phyloP scores from a whole-genome alignment of 2,888 invertebrate genomes.

The Diarsia mendica region DNA sequence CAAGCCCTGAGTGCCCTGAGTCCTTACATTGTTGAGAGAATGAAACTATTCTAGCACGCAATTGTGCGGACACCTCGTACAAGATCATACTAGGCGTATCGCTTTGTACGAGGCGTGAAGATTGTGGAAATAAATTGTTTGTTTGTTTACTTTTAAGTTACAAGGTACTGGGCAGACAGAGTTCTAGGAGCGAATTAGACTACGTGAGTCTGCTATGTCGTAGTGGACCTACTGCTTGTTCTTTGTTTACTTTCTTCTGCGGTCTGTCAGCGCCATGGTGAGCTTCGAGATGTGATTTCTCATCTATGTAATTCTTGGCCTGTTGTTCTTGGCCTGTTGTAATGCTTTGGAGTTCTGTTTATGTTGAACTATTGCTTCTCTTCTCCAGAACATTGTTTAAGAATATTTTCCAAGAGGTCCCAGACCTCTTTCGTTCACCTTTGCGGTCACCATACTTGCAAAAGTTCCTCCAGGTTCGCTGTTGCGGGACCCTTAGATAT shows the following conservation, averaged over 20 bases:
- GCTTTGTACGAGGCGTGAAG: slow-evolving; percentile 28
- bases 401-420: no score
- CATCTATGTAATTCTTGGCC: background rate
- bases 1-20: slow-evolving; percentile 42
- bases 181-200: background rate
- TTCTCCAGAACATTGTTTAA: background rate
- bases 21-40: slow-evolving; percentile 48
- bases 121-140: slow-evolving; percentile 6
- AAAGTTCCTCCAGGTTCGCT: background rate
- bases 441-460: background rate
- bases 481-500: background rate
- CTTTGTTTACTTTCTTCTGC: background rate
- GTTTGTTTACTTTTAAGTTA: slow-evolving; percentile 6
- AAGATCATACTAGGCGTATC: background rate
- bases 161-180: background rate
- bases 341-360: background rate
- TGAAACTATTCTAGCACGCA: slow-evolving; percentile 18
- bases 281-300: background rate
- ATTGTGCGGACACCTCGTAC: slow-evolving; percentile 8
- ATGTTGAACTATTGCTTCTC: background rate
- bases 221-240: background rate
- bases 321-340: background rate
- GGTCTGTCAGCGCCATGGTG: background rate
- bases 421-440: no score
- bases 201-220: background rate